Base-by-base conservation (phyloP, 1,140 invertebrate genomes). In the Nasonia longicornis region DNA sequence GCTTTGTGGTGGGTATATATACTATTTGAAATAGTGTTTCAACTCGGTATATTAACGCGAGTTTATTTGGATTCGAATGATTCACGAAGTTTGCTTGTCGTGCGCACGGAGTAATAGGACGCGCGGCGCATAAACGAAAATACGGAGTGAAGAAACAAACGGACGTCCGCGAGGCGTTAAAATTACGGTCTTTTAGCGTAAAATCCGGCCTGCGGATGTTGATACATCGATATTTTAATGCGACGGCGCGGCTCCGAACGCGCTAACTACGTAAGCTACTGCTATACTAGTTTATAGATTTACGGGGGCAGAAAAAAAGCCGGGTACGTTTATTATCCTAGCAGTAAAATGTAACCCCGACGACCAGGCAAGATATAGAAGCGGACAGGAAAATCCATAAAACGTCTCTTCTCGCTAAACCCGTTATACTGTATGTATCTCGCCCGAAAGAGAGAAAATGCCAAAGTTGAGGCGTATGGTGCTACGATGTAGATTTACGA, bases 251-350 rank as follows among this genome's bases (percentile, higher is more conserved):
- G 42, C 26, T 26, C 38, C 0, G 22, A 77, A 45, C 42, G n/a
- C 66, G 29, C 66, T 76, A 71, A 73, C 10, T 63, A 31, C 52
- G 48, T 64, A 74, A 38, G 20, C 3, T 20, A 58, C 6, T 35
- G 10, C 38, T 42, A 38, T 38, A 42, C 38, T 80, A 75, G 64
- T 58, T 77, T 77, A 8, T 42, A 77, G 7, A 77, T 48, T 31
- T 67, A 63, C 64, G 45, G 81, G 80, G 63, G 83, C 2, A 35
- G 31, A 80, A 83, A 85, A 83, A 83, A 81, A 58, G 1, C 83
- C 76, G 26, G 26, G 26, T 26, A 26, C 69, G 83, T 86, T 85
- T 85, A 85, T 85, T 85, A 80, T 85, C 82, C 7, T 79, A 73
- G 48, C 63, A 80, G 74, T 80, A 52, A 83, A 75, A 77, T 73